Conservation (phyloP, 2,797 vertebrate genomes). For the Syngnathus acus region DNA sequence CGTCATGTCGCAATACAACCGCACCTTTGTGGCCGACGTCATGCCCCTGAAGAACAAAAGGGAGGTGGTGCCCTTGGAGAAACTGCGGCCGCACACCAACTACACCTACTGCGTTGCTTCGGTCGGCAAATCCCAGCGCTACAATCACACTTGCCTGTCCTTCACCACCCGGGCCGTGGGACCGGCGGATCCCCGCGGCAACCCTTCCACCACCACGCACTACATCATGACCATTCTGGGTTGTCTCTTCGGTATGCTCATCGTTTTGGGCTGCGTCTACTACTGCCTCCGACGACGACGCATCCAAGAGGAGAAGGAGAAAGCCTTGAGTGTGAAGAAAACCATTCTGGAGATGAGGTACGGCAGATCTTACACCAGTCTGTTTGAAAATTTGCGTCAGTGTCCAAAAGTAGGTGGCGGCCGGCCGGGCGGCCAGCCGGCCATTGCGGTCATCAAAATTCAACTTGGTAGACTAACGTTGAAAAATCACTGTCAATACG, state of each 20-base stretch:
- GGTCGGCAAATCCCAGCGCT: conserved; percentile 83
- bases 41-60: conserved; percentile 85
- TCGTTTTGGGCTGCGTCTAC: conserved; percentile 92
- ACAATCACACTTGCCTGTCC: conserved; percentile 92
- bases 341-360: conserved; percentile 98
- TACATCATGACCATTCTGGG: conserved; percentile 98
- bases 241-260: conserved; percentile 96
- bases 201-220: conserved; percentile 91
- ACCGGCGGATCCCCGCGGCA: conserved; percentile 72
- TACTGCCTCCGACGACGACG: conserved; percentile 87
- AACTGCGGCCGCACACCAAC: conserved; percentile 85
- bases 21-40: conserved; percentile 81
- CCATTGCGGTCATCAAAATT: no score
- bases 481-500: no score
- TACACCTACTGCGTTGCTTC: conserved; percentile 95
- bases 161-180: conserved; percentile 83
- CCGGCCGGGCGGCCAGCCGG: no score
- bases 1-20: conserved; percentile 89
- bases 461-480: no score
- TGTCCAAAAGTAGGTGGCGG: background rate
- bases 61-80: conserved; percentile 81
- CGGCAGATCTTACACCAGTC: conserved; percentile 16
- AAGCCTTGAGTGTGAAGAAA: conserved; percentile 94
- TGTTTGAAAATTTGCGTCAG: background rate
- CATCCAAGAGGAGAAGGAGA: conserved; percentile 91